Conservation (phyloP, 2,888 invertebrate species). For the Diabrotica balteata region DNA sequence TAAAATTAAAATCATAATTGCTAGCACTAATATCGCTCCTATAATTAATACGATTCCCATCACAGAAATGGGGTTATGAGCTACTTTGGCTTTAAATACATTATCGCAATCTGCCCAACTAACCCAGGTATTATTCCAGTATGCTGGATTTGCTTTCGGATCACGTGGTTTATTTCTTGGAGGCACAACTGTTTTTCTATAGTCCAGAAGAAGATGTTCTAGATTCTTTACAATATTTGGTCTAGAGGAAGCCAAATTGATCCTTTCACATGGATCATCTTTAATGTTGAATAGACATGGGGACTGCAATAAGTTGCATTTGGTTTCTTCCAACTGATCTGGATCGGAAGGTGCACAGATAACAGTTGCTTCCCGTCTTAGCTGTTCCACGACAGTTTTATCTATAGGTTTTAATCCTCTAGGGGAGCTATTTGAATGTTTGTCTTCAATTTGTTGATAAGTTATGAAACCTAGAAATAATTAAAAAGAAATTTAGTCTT, state of each 20-base stretch:
- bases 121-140: constrained; percentile 66
- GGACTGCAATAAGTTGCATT: constrained; percentile 53
- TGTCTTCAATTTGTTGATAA: constrained; percentile 60
- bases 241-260: constrained; percentile 59
- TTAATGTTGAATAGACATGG: constrained; percentile 64
- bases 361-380: constrained; percentile 52
- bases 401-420: constrained; percentile 43
- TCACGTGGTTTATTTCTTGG: constrained; percentile 61
- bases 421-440: constrained; percentile 43
- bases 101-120: constrained; percentile 67
- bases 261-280: constrained; percentile 64
- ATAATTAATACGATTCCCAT: constrained; percentile 52
- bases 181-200: constrained; percentile 58
- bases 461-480: constrained; percentile 52
- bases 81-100: constrained; percentile 41
- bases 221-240: constrained; percentile 59
- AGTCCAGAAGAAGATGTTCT: constrained; percentile 58
- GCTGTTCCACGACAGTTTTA: constrained; percentile 39
- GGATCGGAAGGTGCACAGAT: constrained; percentile 43
- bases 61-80: constrained; percentile 48
- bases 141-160: constrained; percentile 62
- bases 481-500: too few relatives aligned
- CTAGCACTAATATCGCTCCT: constrained; percentile 49
- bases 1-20: constrained; percentile 40
- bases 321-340: constrained; percentile 44